Evolutionary conservation across 2,888 invertebrate genomes (phyloP), one percentile per base, ranked within the genome.

Genomic region (Andricus curvator): DNA sequence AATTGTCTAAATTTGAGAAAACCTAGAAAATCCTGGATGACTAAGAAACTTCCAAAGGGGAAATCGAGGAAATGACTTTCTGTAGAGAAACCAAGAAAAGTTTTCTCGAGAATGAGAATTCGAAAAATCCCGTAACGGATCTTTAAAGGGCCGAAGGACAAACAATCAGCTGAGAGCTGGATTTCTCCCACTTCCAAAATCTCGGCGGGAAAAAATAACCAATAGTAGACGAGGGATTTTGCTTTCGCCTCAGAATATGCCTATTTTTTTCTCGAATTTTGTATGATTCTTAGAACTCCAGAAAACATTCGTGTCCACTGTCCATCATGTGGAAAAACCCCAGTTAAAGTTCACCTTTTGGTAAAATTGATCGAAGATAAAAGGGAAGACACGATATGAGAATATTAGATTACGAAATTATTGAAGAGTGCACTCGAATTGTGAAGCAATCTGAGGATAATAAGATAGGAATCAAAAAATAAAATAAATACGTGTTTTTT

Each of bases 151-250:
- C 25, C 62, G 62, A 62, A 62, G 25, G 25, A 62, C 22, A 62
- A 62, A 25, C 6, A 25, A 48, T 74, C 74, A 74, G 51, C 56
- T 74, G 74, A 74, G 74, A 56, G 56, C n/a, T 70, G 48, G 17
- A 48, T 25, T 44, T 68, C 74, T 56, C 13, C 56, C n/a, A 74
- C 74, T 29, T 56, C 33, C 29, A 68, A 15, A 68, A 70, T 56
- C n/a, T 74, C 56, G 56, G 74, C 74, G 74, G 74, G 25, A 48
- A 56, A 29, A 33, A 74, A 13, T 11, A n/a, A n/a, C 74, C 74
- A 74, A 56, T 74, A 9, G 5, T 13, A 29, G 29, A 48, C 6
- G 13, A 51, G 29, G 13, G 33, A 56, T 51, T 17, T 56, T n/a
- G 4, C 8, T 74, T 74, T 51, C 29, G 17, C 29, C 70, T 51